Conservation (phyloP, 2,888 invertebrate genomes). For the Drosophila pseudotakahashii region DNA sequence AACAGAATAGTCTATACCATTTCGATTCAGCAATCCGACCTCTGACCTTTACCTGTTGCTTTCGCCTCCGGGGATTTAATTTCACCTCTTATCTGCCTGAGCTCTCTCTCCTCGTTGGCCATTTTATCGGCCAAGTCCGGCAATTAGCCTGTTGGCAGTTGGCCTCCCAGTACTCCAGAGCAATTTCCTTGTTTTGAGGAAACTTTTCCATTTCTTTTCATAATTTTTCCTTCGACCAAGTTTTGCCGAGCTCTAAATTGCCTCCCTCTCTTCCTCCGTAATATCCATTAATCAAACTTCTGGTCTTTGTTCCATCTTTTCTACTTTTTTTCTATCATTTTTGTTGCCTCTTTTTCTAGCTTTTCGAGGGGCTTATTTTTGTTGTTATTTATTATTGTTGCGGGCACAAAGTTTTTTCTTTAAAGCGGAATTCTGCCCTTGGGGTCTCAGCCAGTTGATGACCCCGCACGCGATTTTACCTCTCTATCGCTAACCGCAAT, state of each 20-base stretch:
- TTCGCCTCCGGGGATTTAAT: constrained; percentile 6
- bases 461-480: constrained; percentile 44
- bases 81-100: constrained; percentile 32
- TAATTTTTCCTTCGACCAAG: constrained; percentile 31
- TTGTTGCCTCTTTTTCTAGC: constrained; percentile 19
- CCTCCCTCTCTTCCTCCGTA: constrained; percentile 1
- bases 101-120: constrained; percentile 14
- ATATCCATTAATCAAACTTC: constrained; percentile 44
- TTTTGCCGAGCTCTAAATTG: constrained; percentile 28
- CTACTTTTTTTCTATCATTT: constrained; percentile 24
- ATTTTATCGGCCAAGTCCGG: constrained; percentile 17
- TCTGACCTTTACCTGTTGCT: constrained; percentile 25
- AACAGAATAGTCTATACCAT: neutral
- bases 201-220: constrained; percentile 43
- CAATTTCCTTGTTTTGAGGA: constrained; percentile 37
- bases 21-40: neutral
- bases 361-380: constrained; percentile 31
- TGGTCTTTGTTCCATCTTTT: constrained; percentile 35
- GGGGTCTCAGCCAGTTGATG: constrained; percentile 38
- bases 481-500: constrained; percentile 15
- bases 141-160: constrained; percentile 43
- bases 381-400: constrained; percentile 46
- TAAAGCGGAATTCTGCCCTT: constrained; percentile 26
- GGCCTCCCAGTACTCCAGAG: constrained; percentile 13
- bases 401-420: constrained; percentile 22